Percentiles rank a stretch among this genome's conserved stretches.
These are phyloP conservation scores for Fringilla coelebs DNA, from an alignment of 2,797 vertebrate species.

Conservation along the genomic window DNA sequence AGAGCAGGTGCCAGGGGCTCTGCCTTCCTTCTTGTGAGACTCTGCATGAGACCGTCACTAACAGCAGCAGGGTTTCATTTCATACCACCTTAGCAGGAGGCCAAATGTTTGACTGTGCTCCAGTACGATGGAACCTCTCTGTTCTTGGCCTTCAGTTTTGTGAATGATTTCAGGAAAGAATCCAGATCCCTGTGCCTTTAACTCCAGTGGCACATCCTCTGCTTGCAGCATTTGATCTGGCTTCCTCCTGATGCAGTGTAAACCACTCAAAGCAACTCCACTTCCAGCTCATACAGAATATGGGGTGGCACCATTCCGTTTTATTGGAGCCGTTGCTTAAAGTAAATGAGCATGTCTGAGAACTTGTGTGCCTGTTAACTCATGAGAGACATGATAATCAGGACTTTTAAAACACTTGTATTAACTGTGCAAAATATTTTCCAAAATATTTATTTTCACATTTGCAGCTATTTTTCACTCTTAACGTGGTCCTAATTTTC, in stretches of 20 bases:
- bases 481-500: neutral
- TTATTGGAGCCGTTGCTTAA: neutral
- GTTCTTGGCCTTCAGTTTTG: neutral
- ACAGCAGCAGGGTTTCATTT: neutral
- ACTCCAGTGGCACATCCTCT: neutral
- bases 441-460: neutral
- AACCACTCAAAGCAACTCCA: neutral
- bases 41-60: neutral
- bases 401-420: neutral
- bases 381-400: neutral
- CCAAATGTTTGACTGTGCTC: neutral
- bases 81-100: neutral
- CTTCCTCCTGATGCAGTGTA: neutral
- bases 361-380: neutral
- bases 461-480: neutral
- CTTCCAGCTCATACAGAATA: neutral
- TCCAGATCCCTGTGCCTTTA: neutral
- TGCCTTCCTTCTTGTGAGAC: neutral
- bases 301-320: accelerated
- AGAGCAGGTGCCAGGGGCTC: neutral
- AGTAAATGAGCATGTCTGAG: neutral
- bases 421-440: neutral
- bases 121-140: neutral
- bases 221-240: neutral
- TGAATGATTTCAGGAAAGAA: neutral